Evolutionary conservation across 2,888 invertebrate genomes (phyloP).

Genomic region (Cerceris ruficornis): DNA sequence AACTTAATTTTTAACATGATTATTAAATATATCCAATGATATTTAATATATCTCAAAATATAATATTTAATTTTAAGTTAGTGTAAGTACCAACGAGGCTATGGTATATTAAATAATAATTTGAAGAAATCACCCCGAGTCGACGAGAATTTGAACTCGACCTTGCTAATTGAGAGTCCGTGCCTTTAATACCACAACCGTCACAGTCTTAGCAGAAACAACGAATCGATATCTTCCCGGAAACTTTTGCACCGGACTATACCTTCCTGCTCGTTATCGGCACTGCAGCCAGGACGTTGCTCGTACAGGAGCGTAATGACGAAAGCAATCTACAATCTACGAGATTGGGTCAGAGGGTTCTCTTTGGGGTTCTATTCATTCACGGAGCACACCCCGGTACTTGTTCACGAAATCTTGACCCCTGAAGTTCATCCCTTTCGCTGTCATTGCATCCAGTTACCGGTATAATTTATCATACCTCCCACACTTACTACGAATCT

Average conservation of each 20-base stretch:
- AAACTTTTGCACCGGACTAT: constrained; percentile 10
- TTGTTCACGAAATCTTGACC: constrained; percentile 39
- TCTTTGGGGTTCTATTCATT: constrained; percentile 26
- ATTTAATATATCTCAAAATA: too few species aligned
- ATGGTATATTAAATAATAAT: too few species aligned
- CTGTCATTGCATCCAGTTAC: neutral
- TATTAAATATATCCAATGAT: too few species aligned
- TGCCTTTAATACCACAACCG: neutral
- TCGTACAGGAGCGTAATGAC: constrained; percentile 30
- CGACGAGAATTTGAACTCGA: too few species aligned
- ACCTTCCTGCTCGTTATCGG: constrained; percentile 13
- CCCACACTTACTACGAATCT: too few species aligned
- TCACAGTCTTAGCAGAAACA: neutral
- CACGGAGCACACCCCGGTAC: constrained; percentile 5
- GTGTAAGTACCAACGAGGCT: too few species aligned
- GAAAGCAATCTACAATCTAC: constrained; percentile 38
- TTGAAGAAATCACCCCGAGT: too few species aligned
- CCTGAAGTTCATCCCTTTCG: constrained; percentile 13
- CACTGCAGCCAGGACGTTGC: constrained; percentile 18
- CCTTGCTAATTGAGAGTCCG: neutral
- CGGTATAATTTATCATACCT: constrained; percentile 1
- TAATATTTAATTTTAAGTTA: too few species aligned
- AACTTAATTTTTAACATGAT: too few species aligned
- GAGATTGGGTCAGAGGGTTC: constrained; percentile 48
- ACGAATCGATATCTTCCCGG: constrained; percentile 11